A percentile compares a stretch with the other conserved stretches of the same genome.
These are phyloP conservation scores for Tenthredo amoena DNA, from an alignment of 2,888 invertebrate genomes.

Conservation along the genomic window DNA sequence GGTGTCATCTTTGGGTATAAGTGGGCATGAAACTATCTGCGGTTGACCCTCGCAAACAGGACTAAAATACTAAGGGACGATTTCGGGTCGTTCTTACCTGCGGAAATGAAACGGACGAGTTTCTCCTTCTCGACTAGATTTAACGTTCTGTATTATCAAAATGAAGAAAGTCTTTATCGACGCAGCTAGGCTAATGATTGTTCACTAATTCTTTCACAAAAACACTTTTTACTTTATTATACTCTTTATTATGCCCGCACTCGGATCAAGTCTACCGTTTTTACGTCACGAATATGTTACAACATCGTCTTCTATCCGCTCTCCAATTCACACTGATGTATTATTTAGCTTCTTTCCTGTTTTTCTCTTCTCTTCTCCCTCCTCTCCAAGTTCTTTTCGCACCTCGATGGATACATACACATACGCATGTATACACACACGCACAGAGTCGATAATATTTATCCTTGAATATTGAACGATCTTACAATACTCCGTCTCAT, in stretches of 20 bases:
- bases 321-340: neutral
- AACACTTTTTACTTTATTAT: neutral
- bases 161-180: neutral
- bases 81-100: slow-evolving; percentile 7
- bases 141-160: neutral
- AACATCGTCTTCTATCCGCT: neutral
- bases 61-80: neutral
- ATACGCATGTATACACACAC: neutral
- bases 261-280: neutral
- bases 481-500: neutral
- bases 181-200: neutral
- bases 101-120: neutral
- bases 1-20: slow-evolving; percentile 5
- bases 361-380: neutral
- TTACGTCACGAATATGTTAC: neutral
- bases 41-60: neutral
- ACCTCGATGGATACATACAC: neutral
- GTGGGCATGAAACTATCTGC: slow-evolving; percentile 16
- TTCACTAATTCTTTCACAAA: neutral
- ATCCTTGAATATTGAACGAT: slow-evolving; percentile 2
- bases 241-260: neutral
- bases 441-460: neutral
- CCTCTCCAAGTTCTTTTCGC: neutral
- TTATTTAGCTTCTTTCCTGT: neutral
- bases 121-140: neutral